Conservation (phyloP, 2,797 vertebrate species). For the Sebastes hubbsi region DNA sequence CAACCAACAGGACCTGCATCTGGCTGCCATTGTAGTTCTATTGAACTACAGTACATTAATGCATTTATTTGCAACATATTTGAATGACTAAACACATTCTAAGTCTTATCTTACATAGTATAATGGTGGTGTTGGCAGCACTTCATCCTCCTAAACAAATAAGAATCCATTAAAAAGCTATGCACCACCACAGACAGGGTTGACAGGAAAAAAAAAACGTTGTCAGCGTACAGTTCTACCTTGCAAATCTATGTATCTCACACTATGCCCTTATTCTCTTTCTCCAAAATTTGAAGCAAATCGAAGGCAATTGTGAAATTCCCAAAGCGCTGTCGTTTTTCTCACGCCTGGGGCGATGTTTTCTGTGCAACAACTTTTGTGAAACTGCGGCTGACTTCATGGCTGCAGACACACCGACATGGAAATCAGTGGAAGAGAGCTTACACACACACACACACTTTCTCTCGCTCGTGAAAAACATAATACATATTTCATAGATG, state of each 20-base stretch:
- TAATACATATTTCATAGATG: neutral
- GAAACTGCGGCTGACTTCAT: conserved; percentile 47
- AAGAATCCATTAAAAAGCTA: neutral
- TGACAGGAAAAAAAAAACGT: neutral
- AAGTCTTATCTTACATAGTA: neutral
- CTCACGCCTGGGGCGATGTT: conserved; percentile 50
- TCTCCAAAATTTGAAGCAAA: conserved; percentile 63
- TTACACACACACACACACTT: conserved; percentile 1
- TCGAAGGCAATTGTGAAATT: conserved; percentile 60
- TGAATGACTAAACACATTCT: neutral
- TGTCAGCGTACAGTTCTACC: conserved; percentile 24
- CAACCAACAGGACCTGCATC: neutral
- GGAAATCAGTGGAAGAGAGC: neutral
- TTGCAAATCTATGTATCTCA: conserved; percentile 25
- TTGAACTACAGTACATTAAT: neutral
- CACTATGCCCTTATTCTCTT: conserved; percentile 39
- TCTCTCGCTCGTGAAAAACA: neutral
- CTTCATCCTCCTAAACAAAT: neutral
- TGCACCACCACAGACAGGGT: neutral
- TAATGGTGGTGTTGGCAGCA: neutral
- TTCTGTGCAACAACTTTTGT: conserved; percentile 44
- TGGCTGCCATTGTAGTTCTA: neutral
- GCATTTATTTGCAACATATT: neutral
- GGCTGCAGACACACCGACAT: conserved; percentile 14
- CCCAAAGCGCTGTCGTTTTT: conserved; percentile 52